These are phyloP conservation scores for Popillia japonica DNA, from an alignment of 1,140 invertebrate species.

Conservation along the genomic window DNA sequence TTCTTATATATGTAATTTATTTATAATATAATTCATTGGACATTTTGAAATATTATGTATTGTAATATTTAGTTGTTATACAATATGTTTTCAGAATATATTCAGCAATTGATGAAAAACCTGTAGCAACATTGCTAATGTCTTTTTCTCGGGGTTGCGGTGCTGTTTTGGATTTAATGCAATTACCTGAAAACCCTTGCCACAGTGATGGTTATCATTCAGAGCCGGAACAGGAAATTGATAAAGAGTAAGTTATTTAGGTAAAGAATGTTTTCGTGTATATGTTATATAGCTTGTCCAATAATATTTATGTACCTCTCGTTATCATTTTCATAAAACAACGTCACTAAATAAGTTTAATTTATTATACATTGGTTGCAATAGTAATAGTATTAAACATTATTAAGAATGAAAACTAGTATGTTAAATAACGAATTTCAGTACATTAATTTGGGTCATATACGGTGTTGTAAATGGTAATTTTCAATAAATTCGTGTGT, in stretches of 20 bases:
- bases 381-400: too few species aligned
- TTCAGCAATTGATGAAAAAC: constrained; percentile 61
- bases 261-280: neutral
- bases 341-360: too few species aligned
- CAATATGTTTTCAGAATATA: constrained; percentile 57
- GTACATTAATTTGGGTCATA: too few species aligned
- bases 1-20: too few species aligned
- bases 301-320: neutral
- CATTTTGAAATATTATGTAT: too few species aligned
- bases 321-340: too few species aligned
- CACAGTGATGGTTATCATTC: constrained; percentile 80
- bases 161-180: constrained; percentile 80
- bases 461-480: too few species aligned
- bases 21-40: too few species aligned
- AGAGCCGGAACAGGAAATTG: constrained; percentile 73
- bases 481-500: too few species aligned
- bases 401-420: too few species aligned
- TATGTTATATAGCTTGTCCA: neutral
- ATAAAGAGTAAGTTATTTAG: constrained; percentile 50
- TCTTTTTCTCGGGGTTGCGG: constrained; percentile 84
- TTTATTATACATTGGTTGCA: too few species aligned
- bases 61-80: constrained; percentile 6
- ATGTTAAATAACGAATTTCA: too few species aligned
- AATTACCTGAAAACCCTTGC: constrained; percentile 63
- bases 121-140: constrained; percentile 82